Conservation (phyloP, 1,140 invertebrate species). For the Dendroctonus ponderosae region DNA sequence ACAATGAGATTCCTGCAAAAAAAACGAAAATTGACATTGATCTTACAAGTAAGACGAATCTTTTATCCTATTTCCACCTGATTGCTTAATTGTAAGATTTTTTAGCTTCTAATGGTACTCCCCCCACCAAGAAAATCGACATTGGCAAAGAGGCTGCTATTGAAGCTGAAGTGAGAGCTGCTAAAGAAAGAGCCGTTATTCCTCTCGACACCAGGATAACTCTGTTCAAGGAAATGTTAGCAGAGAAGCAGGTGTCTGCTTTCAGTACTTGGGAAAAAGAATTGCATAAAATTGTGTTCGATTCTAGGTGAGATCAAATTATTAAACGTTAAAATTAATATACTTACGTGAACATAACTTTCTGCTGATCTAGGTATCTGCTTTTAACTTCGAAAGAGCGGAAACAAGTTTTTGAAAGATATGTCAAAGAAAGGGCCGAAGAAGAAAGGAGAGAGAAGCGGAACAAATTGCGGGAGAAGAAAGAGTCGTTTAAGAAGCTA, state of each 20-base stretch:
- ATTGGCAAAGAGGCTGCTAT: slow-evolving; percentile 88
- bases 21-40: slow-evolving; percentile 54
- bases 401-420: slow-evolving; percentile 96
- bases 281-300: slow-evolving; percentile 99
- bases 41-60: slow-evolving; percentile 25
- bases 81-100: not conserved
- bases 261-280: slow-evolving; percentile 99
- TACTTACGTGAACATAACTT: not conserved
- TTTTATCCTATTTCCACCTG: not conserved
- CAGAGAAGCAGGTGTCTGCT: slow-evolving; percentile 96
- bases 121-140: slow-evolving; percentile 57
- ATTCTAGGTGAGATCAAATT: slow-evolving; percentile 57
- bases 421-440: slow-evolving; percentile 96
- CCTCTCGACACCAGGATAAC: slow-evolving; percentile 92
- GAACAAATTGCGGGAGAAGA: slow-evolving; percentile 88
- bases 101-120: slow-evolving; percentile 23
- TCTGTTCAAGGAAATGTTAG: slow-evolving; percentile 94
- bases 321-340: not conserved
- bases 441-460: slow-evolving; percentile 96
- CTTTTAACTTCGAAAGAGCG: slow-evolving; percentile 93
- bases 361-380: slow-evolving; percentile 82
- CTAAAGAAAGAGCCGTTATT: slow-evolving; percentile 89
- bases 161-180: slow-evolving; percentile 93
- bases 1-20: slow-evolving; percentile 62
- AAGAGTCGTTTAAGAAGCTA: slow-evolving; percentile 86